Conservation (phyloP, 2,113 vertebrate genomes). For the Phoxinus phoxinus region DNA sequence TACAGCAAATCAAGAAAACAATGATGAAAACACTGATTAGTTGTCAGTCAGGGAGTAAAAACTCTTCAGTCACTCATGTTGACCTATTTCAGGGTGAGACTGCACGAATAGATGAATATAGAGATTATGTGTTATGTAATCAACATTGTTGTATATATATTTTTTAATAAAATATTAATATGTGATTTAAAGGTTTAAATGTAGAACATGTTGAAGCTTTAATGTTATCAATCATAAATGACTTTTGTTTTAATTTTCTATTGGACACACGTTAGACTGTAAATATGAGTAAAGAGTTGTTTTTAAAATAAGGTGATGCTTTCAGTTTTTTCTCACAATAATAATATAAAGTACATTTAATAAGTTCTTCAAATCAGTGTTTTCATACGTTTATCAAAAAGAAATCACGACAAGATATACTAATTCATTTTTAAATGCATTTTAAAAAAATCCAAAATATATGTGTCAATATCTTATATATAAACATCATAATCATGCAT, state of each 20-base stretch:
- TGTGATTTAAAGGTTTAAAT: background rate
- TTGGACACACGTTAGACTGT: background rate
- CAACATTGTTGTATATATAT: too few relatives aligned
- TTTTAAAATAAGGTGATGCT: background rate
- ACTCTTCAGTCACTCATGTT: background rate
- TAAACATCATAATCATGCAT: too few relatives aligned
- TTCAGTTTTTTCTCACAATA: background rate
- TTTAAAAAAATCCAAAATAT: background rate
- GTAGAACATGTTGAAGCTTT: background rate
- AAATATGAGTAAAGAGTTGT: background rate
- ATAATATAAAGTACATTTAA: background rate
- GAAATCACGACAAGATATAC: background rate
- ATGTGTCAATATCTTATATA: background rate
- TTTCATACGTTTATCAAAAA: background rate
- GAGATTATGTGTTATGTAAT: background rate
- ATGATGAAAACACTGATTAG: slow-evolving; percentile 41
- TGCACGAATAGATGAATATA: background rate
- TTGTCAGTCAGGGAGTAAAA: background rate
- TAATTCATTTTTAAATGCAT: too few relatives aligned
- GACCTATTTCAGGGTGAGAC: background rate
- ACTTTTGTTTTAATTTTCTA: background rate
- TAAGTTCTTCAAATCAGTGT: background rate
- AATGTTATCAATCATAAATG: background rate
- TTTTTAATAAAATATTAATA: background rate
- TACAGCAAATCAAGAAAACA: slow-evolving; percentile 2